phyloP scores from a whole-genome alignment of 2,113 vertebrate genomes.

The Tyto alba region DNA sequence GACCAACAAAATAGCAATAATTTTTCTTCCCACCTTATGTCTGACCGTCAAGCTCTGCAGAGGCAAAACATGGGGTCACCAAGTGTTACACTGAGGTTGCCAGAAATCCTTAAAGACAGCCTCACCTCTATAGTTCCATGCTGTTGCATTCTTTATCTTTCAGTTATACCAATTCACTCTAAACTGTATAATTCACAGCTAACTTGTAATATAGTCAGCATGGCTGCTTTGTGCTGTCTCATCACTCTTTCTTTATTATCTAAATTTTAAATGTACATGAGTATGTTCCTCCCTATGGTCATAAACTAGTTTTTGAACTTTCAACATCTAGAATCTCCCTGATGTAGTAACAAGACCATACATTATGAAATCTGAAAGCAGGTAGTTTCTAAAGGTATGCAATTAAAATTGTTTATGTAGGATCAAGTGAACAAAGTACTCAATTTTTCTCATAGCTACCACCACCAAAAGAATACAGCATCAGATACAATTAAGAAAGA shows the following conservation, averaged over 20 bases:
- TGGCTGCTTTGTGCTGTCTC: background rate
- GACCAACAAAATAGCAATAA: background rate
- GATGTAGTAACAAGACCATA: background rate
- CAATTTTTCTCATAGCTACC: background rate
- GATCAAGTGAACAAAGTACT: background rate
- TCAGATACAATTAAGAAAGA: background rate
- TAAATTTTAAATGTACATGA: background rate
- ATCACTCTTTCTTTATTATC: background rate
- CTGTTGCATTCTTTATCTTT: background rate
- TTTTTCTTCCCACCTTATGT: background rate
- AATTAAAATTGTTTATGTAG: background rate
- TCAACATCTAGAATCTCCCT: background rate
- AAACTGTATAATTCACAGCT: background rate
- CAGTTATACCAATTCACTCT: background rate
- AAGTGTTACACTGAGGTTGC: background rate
- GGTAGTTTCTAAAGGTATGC: background rate
- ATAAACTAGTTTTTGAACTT: background rate
- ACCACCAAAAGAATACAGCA: background rate
- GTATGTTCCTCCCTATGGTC: background rate
- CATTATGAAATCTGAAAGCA: background rate
- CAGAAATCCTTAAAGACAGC: background rate
- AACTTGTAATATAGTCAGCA: background rate
- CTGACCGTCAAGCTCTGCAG: background rate
- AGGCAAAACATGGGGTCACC: background rate
- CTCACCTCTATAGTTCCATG: background rate